Evolutionary conservation across 1,140 invertebrate genomes (phyloP).

Genomic region (Ganaspis sp.): DNA sequence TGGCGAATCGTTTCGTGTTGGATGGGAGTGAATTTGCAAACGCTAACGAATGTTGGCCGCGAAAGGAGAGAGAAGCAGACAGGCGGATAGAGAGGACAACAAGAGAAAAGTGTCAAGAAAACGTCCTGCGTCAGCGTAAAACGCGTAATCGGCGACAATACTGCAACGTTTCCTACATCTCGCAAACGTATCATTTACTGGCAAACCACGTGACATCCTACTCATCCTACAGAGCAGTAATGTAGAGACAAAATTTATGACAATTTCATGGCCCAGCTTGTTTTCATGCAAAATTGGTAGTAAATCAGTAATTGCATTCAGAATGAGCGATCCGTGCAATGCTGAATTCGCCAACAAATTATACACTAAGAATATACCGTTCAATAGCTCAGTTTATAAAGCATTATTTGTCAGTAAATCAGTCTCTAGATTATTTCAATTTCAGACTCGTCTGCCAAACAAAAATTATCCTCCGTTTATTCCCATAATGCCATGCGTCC

Average conservation of each 20-base stretch:
- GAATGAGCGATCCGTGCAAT: neutral
- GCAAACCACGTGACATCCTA: neutral
- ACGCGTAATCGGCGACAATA: conserved; percentile 19
- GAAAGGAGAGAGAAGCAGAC: conserved; percentile 18
- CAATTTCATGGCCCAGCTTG: conserved; percentile 8
- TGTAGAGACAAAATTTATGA: conserved; percentile 2
- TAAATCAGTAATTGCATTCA: conserved; percentile 24
- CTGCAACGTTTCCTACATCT: conserved; percentile 18
- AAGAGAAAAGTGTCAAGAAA: conserved; percentile 33
- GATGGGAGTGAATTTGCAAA: conserved; percentile 18
- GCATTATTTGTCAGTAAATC: too few species aligned
- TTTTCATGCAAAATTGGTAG: conserved; percentile 15
- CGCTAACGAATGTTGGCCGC: conserved; percentile 14
- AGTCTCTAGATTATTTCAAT: too few species aligned
- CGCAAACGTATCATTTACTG: conserved; percentile 30
- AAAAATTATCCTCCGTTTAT: too few species aligned
- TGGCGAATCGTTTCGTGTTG: conserved; percentile 4
- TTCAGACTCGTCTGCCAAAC: too few species aligned
- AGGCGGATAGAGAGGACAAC: conserved; percentile 29
- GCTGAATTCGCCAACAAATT: too few species aligned
- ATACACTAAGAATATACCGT: too few species aligned
- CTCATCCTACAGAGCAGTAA: neutral
- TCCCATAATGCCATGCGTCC: too few species aligned
- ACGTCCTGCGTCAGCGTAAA: conserved; percentile 5
- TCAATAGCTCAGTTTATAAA: too few species aligned